Conservation (phyloP, 1,140 invertebrate species). For the Diabrotica undecimpunctata region DNA sequence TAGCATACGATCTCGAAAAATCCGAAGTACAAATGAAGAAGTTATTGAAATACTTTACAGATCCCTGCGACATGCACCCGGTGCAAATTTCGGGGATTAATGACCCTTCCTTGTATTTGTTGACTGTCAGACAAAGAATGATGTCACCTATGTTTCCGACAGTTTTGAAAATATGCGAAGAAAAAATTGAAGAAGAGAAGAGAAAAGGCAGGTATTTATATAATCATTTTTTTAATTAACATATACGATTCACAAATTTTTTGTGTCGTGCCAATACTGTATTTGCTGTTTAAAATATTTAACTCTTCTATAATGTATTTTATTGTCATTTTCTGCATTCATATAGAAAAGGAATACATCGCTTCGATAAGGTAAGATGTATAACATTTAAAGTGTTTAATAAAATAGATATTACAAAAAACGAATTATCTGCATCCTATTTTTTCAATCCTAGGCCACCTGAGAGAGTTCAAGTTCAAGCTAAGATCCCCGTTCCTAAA, state of each 20-base stretch:
- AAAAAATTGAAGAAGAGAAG: constrained; percentile 54
- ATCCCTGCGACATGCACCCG: constrained; percentile 53
- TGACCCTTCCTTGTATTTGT: constrained; percentile 55
- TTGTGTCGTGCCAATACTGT: too few relatives aligned
- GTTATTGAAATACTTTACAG: constrained; percentile 65
- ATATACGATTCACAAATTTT: too few relatives aligned
- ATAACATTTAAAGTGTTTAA: too few relatives aligned
- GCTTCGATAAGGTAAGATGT: not conserved
- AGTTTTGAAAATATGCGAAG: constrained; percentile 54
- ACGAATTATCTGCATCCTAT: not conserved
- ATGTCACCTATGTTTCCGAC: constrained; percentile 56
- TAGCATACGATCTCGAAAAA: constrained; percentile 64
- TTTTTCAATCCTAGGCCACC: constrained; percentile 31
- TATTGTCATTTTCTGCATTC: not conserved
- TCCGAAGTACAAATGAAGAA: constrained; percentile 67
- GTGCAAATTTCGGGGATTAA: constrained; percentile 44
- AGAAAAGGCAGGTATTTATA: constrained; percentile 51
- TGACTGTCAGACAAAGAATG: constrained; percentile 55
- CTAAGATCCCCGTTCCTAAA: constrained; percentile 26
- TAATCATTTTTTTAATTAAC: constrained; percentile 2
- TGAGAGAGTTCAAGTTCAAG: constrained; percentile 30
- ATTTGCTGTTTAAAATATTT: too few relatives aligned
- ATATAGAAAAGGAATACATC: not conserved
- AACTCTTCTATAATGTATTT: too few relatives aligned
- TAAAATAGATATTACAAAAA: too few relatives aligned